Evolutionary conservation across 2,113 vertebrate species (phyloP).

Genomic region (Nyctereutes procyonoides): DNA sequence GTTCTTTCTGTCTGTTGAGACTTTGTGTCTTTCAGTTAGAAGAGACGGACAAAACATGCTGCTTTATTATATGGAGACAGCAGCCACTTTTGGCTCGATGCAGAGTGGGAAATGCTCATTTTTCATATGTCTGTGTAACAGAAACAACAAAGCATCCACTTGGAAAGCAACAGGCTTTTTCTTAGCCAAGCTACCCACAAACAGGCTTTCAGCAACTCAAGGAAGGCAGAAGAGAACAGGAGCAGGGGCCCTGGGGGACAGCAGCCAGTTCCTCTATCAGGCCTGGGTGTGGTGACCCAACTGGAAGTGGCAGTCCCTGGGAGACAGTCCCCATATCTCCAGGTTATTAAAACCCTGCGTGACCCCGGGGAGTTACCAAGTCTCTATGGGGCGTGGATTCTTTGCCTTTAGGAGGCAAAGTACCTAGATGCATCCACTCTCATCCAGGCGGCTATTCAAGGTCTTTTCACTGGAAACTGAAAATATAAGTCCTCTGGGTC

Average conservation of each 20-base stretch:
- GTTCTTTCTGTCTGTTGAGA: slow-evolving; percentile 63
- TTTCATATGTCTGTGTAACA: slow-evolving; percentile 80
- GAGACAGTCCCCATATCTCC: accelerated
- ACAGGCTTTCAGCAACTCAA: not conserved
- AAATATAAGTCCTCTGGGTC: not conserved
- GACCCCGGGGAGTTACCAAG: not conserved
- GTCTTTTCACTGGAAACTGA: not conserved
- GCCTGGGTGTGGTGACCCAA: not conserved
- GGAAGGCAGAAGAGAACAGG: not conserved
- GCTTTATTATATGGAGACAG: slow-evolving; percentile 81
- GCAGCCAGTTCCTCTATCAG: too few relatives aligned
- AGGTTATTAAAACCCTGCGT: not conserved
- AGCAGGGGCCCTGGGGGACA: accelerated
- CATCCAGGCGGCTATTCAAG: accelerated
- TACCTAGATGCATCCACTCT: accelerated
- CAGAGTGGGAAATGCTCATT: slow-evolving; percentile 71
- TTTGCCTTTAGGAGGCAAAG: not conserved
- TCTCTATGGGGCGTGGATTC: not conserved
- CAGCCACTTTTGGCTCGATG: slow-evolving; percentile 74
- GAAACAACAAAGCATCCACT: slow-evolving; percentile 78
- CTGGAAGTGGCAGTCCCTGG: accelerated
- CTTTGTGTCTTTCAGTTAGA: slow-evolving; percentile 83
- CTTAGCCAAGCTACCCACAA: slow-evolving; percentile 64
- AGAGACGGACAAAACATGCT: slow-evolving; percentile 64
- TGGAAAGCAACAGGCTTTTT: slow-evolving; percentile 72